A percentile compares a stretch with the other conserved stretches of the same genome.
phyloP scores from a whole-genome alignment of 1,140 invertebrate genomes.

The Neuroterus valhalla region DNA sequence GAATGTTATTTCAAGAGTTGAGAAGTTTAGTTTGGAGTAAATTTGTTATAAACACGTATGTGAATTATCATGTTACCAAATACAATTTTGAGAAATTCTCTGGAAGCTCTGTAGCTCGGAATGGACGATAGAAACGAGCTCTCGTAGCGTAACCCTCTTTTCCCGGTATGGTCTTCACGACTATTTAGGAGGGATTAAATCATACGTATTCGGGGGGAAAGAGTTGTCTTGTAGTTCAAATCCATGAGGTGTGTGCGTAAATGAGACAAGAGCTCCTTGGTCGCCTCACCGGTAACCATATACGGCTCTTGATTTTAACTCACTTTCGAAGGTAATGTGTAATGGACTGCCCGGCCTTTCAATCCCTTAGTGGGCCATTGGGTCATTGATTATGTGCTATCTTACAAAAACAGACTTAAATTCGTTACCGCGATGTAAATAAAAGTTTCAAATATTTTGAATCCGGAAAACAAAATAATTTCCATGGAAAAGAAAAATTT shows the following conservation, averaged over 20 bases:
- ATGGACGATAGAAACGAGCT: background rate
- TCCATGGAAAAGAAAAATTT: background rate
- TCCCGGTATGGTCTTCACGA: background rate
- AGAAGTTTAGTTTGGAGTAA: too few relatives aligned
- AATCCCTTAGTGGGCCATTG: slow-evolving; percentile 49
- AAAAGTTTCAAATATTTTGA: slow-evolving; percentile 11
- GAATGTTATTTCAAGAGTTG: too few relatives aligned
- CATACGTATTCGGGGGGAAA: background rate
- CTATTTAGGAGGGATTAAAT: background rate
- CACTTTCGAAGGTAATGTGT: slow-evolving; percentile 56
- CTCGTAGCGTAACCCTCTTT: background rate
- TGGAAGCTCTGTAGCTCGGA: background rate
- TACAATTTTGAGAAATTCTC: too few relatives aligned
- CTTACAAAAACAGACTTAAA: slow-evolving; percentile 21
- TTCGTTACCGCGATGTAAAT: background rate
- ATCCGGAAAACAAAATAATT: background rate
- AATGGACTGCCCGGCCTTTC: slow-evolving; percentile 33
- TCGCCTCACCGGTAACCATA: slow-evolving; percentile 57
- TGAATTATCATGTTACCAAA: too few relatives aligned
- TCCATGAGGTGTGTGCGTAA: slow-evolving; percentile 37
- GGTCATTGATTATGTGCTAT: slow-evolving; percentile 37
- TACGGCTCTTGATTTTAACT: slow-evolving; percentile 65
- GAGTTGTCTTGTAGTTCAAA: background rate
- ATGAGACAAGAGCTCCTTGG: slow-evolving; percentile 45
- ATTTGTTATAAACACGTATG: too few relatives aligned